Conservation (phyloP, 2,888 invertebrate genomes). For the Gibbula magus region DNA sequence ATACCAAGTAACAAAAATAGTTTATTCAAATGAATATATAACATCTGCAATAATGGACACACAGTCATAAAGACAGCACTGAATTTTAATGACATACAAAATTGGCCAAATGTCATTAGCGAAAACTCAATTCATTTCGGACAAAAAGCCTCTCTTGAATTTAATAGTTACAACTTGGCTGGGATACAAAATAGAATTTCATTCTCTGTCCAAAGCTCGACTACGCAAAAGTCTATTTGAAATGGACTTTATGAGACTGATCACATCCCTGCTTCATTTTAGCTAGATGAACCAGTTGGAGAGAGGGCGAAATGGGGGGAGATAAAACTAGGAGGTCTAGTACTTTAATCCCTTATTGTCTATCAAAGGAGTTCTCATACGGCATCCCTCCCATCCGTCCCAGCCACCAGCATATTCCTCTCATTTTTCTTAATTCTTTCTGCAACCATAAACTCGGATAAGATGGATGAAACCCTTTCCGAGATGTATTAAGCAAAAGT, state of each 20-base stretch:
- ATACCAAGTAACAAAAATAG: background rate
- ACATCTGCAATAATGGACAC: background rate
- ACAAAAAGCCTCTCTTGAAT: background rate
- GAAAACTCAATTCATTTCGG: background rate
- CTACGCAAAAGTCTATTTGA: background rate
- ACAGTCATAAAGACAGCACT: background rate
- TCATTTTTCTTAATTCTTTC: constrained; percentile 15
- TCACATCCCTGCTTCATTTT: background rate
- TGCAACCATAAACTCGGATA: constrained; percentile 1
- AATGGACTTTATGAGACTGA: background rate
- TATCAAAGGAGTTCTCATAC: background rate
- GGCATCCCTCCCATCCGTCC: background rate
- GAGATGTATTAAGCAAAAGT: constrained; percentile 18
- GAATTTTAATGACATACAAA: background rate
- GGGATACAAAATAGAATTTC: constrained; percentile 8
- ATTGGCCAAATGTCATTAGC: background rate
- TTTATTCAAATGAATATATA: background rate
- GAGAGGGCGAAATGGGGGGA: background rate
- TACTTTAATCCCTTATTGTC: constrained; percentile 8
- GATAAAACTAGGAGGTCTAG: background rate
- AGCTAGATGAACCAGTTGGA: background rate
- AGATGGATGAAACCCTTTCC: constrained; percentile 8
- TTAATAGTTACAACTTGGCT: constrained; percentile 1
- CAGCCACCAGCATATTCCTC: background rate
- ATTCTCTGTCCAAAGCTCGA: background rate